Percentiles rank a stretch among this genome's conserved stretches.
Evolutionary conservation across 2,888 invertebrate genomes (phyloP).

Genomic region (Autographa gamma): DNA sequence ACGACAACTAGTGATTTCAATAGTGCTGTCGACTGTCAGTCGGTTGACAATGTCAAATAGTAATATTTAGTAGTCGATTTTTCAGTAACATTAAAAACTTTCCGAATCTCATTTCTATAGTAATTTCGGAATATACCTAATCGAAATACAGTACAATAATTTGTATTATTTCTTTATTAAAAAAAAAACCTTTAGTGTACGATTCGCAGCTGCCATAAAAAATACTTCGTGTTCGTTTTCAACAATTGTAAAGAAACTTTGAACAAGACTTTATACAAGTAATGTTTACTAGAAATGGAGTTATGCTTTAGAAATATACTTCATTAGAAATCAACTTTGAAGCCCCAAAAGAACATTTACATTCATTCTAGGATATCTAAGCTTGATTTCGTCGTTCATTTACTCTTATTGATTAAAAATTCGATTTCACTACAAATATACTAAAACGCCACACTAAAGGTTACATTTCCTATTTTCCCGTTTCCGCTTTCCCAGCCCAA

Average conservation of each 20-base stretch:
- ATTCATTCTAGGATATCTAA: neutral
- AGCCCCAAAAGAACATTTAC: neutral
- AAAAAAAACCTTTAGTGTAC: too few species aligned
- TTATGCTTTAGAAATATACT: neutral
- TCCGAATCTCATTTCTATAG: neutral
- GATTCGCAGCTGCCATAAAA: too few species aligned
- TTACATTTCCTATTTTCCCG: constrained; percentile 1
- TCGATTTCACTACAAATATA: neutral
- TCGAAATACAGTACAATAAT: too few species aligned
- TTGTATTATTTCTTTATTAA: too few species aligned
- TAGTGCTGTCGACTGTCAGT: constrained; percentile 34
- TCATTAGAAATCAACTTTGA: neutral
- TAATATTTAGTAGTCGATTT: constrained; percentile 31
- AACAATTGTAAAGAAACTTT: too few species aligned
- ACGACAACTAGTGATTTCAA: constrained; percentile 66
- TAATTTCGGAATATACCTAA: too few species aligned
- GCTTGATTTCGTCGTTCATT: neutral
- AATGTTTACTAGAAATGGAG: too few species aligned
- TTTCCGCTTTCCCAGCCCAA: constrained; percentile 2
- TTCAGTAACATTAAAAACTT: neutral
- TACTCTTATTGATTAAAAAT: neutral
- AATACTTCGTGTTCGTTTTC: too few species aligned
- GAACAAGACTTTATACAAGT: too few species aligned
- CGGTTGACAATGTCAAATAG: neutral
- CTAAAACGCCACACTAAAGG: neutral